phyloP scores from a whole-genome alignment of 2,113 vertebrate species.

The Mesitornis unicolor region DNA sequence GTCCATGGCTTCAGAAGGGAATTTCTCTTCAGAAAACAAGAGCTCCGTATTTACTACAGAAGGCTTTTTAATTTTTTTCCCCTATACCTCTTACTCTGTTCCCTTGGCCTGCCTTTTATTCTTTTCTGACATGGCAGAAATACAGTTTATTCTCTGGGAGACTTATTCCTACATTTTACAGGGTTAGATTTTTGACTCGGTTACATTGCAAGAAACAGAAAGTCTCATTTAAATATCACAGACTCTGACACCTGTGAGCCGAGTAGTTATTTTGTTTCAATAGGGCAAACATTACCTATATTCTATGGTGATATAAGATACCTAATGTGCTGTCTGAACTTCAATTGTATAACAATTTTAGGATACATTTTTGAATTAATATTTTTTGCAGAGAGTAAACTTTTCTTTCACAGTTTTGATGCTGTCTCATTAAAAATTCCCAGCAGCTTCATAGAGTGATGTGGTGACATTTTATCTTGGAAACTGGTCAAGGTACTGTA shows the following conservation, averaged over 20 bases:
- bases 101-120: background rate
- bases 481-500: background rate
- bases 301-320: background rate
- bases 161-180: background rate
- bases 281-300: background rate
- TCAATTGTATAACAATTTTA: background rate
- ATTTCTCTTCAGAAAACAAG: constrained; percentile 21
- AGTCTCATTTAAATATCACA: background rate
- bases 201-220: background rate
- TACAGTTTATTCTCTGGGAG: background rate
- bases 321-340: background rate
- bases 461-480: background rate
- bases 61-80: background rate
- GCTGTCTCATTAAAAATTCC: background rate
- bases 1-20: constrained; percentile 25
- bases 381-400: background rate
- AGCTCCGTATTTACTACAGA: background rate
- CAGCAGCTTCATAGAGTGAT: background rate
- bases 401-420: background rate
- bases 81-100: background rate
- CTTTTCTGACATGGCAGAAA: constrained; percentile 26
- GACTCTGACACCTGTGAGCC: background rate
- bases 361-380: background rate
- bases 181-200: background rate
- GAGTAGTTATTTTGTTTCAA: background rate